Conservation (phyloP, 2,113 vertebrate genomes). For the Anser cygnoides region DNA sequence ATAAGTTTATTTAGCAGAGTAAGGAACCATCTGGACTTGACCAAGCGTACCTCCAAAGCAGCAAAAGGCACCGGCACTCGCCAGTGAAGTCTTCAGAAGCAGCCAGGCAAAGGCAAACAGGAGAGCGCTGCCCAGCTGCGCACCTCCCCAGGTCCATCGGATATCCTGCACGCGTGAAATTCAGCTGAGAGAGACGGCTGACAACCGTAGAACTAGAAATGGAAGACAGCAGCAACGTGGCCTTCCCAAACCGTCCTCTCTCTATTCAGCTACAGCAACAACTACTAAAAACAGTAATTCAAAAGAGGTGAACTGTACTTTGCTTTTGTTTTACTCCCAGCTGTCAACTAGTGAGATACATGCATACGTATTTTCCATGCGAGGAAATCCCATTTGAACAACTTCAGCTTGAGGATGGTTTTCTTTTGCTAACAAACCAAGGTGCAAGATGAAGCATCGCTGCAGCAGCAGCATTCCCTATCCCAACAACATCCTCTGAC, state of each 20-base stretch:
- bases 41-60: neutral
- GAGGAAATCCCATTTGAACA: constrained; percentile 20
- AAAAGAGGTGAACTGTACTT: constrained; percentile 29
- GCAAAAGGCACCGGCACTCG: neutral
- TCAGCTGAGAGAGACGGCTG: neutral
- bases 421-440: neutral
- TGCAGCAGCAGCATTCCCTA: neutral
- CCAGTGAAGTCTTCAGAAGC: accelerated
- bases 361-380: neutral
- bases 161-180: neutral
- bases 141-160: accelerated
- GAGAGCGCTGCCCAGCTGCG: accelerated
- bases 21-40: neutral
- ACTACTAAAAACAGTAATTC: constrained; percentile 5
- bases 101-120: neutral
- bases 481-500: neutral
- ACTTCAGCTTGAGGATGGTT: neutral
- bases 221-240: neutral
- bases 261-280: neutral
- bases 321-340: constrained; percentile 1
- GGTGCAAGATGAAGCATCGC: neutral
- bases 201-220: neutral
- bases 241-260: neutral
- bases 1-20: too few relatives aligned
- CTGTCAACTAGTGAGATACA: neutral